Conservation (phyloP, 2,113 vertebrate genomes). For the Pelecanoides urinatrix region DNA sequence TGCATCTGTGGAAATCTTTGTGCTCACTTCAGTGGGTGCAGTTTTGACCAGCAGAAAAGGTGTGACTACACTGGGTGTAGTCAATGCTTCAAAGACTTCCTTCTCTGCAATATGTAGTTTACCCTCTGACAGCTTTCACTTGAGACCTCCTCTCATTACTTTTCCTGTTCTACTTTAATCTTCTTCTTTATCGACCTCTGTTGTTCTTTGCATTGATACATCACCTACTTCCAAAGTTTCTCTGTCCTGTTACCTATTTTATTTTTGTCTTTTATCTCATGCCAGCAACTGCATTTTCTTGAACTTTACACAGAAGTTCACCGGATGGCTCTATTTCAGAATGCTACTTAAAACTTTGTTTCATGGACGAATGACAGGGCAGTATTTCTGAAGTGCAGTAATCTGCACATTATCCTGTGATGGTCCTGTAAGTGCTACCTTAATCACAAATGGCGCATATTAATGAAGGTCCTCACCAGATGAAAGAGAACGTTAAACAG, state of each 20-base stretch:
- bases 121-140: background rate
- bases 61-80: background rate
- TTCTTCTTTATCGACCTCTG: background rate
- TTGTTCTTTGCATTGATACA: background rate
- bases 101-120: background rate
- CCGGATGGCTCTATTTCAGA: background rate
- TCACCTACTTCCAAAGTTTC: background rate
- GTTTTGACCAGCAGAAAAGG: background rate
- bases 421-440: constrained; percentile 24
- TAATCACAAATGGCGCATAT: constrained; percentile 40
- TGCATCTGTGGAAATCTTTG: background rate
- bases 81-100: background rate
- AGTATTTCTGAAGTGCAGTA: background rate
- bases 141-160: background rate
- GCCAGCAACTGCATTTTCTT: background rate
- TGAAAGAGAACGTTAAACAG: constrained; percentile 54
- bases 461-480: constrained; percentile 29
- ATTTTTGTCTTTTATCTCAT: constrained; percentile 13
- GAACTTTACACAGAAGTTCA: background rate
- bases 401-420: background rate
- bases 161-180: background rate
- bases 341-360: background rate
- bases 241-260: background rate
- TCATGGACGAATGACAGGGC: background rate
- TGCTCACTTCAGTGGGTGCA: background rate